These are phyloP conservation scores for Apodemus sylvaticus DNA, from an alignment of 2,113 vertebrate species.

Conservation along the genomic window DNA sequence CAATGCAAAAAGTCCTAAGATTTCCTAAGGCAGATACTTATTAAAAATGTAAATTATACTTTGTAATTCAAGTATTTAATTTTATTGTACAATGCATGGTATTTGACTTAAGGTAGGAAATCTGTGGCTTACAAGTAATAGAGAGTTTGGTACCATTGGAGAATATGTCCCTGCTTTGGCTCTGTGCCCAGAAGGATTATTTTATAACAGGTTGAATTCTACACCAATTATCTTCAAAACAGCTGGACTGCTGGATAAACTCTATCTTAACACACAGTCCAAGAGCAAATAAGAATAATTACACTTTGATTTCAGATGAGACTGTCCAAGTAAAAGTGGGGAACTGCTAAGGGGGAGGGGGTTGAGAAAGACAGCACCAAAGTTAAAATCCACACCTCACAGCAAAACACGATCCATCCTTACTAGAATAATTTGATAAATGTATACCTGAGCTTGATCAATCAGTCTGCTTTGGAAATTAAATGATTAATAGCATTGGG, in stretches of 20 bases:
- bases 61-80: constrained; percentile 37
- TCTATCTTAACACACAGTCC: constrained; percentile 83
- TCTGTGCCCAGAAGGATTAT: constrained; percentile 86
- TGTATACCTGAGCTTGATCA: constrained; percentile 31
- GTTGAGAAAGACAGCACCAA: not conserved
- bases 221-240: constrained; percentile 88
- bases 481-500: constrained; percentile 27
- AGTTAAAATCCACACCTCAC: not conserved
- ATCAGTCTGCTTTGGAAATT: constrained; percentile 44
- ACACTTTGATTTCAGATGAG: constrained; percentile 83
- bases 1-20: not conserved
- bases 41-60: constrained; percentile 32
- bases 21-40: constrained; percentile 35
- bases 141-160: constrained; percentile 82
- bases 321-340: constrained; percentile 65
- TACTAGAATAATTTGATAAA: constrained; percentile 39
- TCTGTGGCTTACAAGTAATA: constrained; percentile 79
- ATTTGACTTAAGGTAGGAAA: constrained; percentile 65
- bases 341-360: not conserved
- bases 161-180: constrained; percentile 83
- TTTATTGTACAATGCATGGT: constrained; percentile 2
- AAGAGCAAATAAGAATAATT: constrained; percentile 84
- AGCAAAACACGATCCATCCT: not conserved
- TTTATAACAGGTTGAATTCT: constrained; percentile 87
- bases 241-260: constrained; percentile 89